Evolutionary conservation across 2,113 vertebrate genomes (phyloP), one percentile per base, ranked within the genome.

Genomic region (Ammodytes marinus): DNA sequence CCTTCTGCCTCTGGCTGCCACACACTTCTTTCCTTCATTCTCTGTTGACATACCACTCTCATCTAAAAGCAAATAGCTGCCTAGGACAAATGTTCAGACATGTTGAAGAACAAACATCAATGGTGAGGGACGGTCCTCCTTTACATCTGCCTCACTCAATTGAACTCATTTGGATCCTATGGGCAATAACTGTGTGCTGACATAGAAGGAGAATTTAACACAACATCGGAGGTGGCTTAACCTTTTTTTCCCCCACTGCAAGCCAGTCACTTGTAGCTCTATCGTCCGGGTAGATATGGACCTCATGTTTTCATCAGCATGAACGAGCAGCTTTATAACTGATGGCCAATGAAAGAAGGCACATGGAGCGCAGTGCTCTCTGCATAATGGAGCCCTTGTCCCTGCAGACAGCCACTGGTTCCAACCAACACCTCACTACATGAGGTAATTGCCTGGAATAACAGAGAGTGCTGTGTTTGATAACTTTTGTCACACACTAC

Each of bases 381-480:
- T n/a, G 69, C 49, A 87, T 77, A 87, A 89, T 78, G 69, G 73
- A 50, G 58, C 39, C 82, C 85, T 83, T 83, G 88, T 87, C 14
- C 72, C 69, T 13, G 54, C 65, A 74, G 82, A 74, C 69, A 74
- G 75, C 68, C 46, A 14, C 58, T 57, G 60, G 61, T 82, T 82
- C 70, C 81, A 84, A 84, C 77, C 63, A 84, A 77, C 85, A 83
- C 77, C 69, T 89, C 79, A 63, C 71, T 49, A 42, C 72, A 79
- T 85, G 82, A 78, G 65, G 76, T 70, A 66, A 85, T 15, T 40
- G 68, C 49, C 52, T 82, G 69, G 45, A 75, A 78, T 58, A 58
- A 81, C 59, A 46, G 49, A 71, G 59, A 69, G 59, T 7, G 12
- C 71, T 80, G 58, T 77, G 37, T 68, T 61, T 60, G 17, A 83